These are phyloP conservation scores for Tangara arthus DNA, from an alignment of 2,797 vertebrate species.

Conservation along the genomic window DNA sequence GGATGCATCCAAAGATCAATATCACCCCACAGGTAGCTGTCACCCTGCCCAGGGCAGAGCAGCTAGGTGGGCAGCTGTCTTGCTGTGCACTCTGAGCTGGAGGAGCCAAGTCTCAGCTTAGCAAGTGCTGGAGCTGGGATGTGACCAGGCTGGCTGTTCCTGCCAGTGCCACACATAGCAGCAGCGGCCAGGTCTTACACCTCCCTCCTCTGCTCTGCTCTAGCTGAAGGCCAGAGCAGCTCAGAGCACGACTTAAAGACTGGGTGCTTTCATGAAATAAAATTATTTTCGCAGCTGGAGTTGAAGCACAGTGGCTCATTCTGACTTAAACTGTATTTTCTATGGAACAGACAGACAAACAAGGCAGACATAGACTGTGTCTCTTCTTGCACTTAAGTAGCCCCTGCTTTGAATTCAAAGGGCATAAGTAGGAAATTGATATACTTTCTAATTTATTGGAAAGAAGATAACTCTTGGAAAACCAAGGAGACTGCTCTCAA, in stretches of 20 bases:
- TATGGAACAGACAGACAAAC: neutral
- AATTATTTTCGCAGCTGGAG: neutral
- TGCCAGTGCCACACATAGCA: neutral
- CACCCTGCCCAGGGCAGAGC: neutral
- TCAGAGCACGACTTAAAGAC: neutral
- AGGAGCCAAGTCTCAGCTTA: neutral
- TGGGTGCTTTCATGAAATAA: neutral
- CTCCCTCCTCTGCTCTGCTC: neutral
- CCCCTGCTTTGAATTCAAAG: constrained; percentile 39
- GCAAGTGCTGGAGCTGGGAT: neutral
- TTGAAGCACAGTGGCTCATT: neutral
- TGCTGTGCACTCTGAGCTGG: neutral
- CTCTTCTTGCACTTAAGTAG: neutral
- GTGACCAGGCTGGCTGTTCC: neutral
- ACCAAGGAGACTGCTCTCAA: constrained; percentile 47
- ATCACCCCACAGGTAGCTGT: neutral
- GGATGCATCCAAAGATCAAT: neutral
- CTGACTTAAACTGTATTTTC: neutral
- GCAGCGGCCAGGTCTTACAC: neutral
- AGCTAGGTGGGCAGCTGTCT: neutral
- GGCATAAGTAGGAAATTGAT: constrained; percentile 35
- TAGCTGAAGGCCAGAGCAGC: neutral
- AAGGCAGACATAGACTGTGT: neutral
- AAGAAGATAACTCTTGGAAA: constrained; percentile 51
- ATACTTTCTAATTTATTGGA: constrained; percentile 66